Evolutionary conservation across 2,888 invertebrate species (phyloP), one percentile per base, ranked within the genome.

Genomic region (Heliconius charithonia): DNA sequence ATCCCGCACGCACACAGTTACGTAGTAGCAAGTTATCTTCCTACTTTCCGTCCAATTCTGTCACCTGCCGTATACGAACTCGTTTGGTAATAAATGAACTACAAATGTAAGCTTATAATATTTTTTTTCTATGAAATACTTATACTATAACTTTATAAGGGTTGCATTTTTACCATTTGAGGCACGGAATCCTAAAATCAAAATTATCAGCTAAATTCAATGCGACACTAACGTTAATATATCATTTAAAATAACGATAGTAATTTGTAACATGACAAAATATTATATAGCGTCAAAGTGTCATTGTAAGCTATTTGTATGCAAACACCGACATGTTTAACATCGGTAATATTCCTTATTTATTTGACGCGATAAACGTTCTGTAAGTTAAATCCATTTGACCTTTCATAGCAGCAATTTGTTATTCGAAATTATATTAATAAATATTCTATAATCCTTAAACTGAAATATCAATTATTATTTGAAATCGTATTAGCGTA

Each of bases 321-420:
- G 27, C 37, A 37, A 74, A 74, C 41, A 74, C 59, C 41, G 63
- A 63, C 25, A 73, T 62, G 41, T 74, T 74, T 74, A 72, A 72
- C 71, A 59, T 72, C 32, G 59, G 32, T 59, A 72, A 59, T 72
- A 72, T 72, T 72, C 71, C 71, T 59, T 45, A 74, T 74, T 74
- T 74, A 74, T 74, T 62, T 73, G 62, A 37, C 27, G 41, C 37
- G 12, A 19, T 74, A 62, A 27, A 63, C 73, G 71, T 72, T 59
- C 37, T 37, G 25, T 41, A 63, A 41, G 37, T 74, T 63, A 74
- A 27, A 74, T 45, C 41, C 25, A 29, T 63, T 62, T 74, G 63
- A 63, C 74, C 41, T 63, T 41, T 63, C 41, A 74, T 63, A 7
- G 41, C 7, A 22, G 63, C 41, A 63, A 74, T 74, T 63, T 74